phyloP scores from a whole-genome alignment of 2,797 vertebrate genomes.

The Micropoecilia bifurca region DNA sequence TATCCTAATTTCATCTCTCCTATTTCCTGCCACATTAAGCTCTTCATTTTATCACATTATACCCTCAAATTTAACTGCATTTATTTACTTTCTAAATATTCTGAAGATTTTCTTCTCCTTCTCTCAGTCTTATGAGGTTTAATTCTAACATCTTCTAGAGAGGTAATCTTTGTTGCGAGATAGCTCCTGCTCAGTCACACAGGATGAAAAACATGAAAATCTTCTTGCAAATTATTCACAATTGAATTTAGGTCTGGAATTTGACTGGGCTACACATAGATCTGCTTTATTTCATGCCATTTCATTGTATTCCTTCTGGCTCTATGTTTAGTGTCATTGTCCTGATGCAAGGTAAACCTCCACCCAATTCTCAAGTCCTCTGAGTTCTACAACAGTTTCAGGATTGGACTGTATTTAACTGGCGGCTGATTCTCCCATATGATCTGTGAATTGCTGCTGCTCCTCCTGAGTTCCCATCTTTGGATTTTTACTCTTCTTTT shows the following conservation, averaged over 20 bases:
- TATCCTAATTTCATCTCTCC: neutral
- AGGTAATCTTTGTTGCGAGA: neutral
- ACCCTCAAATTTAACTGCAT: neutral
- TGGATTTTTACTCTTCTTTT: neutral
- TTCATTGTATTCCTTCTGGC: neutral
- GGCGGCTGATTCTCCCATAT: neutral
- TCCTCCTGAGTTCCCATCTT: neutral
- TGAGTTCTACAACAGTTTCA: neutral
- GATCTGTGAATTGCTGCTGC: neutral
- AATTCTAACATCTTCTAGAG: neutral
- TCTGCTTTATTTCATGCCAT: neutral
- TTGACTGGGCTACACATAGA: neutral
- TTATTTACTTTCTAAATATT: constrained; percentile 1
- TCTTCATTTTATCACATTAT: neutral
- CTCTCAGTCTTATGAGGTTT: neutral
- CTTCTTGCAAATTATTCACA: neutral
- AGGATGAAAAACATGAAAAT: neutral
- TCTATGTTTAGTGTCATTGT: neutral
- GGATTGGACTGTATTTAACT: neutral
- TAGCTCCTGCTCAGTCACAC: neutral
- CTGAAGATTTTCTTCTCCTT: neutral
- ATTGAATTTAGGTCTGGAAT: neutral
- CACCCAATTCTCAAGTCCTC: neutral
- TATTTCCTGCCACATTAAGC: neutral
- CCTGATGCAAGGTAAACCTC: neutral